These are phyloP conservation scores for Neoniphon sammara DNA, from an alignment of 2,797 vertebrate genomes.

Conservation along the genomic window DNA sequence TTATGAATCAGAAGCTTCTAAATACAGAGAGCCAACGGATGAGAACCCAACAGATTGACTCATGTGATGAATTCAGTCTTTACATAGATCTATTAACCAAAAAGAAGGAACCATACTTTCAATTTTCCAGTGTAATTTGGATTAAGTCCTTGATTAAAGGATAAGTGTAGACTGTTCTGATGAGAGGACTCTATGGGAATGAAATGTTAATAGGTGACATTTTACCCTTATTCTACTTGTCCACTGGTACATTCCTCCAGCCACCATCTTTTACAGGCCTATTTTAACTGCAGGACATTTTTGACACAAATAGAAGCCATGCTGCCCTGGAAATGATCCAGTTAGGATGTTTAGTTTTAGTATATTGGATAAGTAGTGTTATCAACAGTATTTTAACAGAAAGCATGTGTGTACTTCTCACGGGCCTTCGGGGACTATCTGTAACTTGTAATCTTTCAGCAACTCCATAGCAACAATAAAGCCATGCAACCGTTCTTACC, in stretches of 20 bases:
- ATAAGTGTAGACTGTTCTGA: neutral
- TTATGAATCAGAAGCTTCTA: too few relatives aligned
- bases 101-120: too few relatives aligned
- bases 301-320: constrained; percentile 52
- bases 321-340: constrained; percentile 54
- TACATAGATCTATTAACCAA: too few relatives aligned
- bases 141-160: too few relatives aligned
- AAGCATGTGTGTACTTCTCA: constrained; percentile 58
- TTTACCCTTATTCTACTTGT: constrained; percentile 6
- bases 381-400: constrained; percentile 58
- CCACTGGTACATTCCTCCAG: constrained; percentile 11
- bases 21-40: too few relatives aligned
- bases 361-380: constrained; percentile 47
- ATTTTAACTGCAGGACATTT: constrained; percentile 43
- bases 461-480: constrained; percentile 26
- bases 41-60: too few relatives aligned
- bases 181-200: constrained; percentile 1
- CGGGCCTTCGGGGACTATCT: neutral
- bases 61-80: too few relatives aligned
- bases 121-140: too few relatives aligned
- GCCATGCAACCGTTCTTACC: constrained; percentile 59
- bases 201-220: neutral
- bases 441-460: constrained; percentile 36
- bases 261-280: constrained; percentile 24
- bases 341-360: constrained; percentile 33